phyloP scores from a whole-genome alignment of 2,888 invertebrate genomes.

The Celastrina argiolus region DNA sequence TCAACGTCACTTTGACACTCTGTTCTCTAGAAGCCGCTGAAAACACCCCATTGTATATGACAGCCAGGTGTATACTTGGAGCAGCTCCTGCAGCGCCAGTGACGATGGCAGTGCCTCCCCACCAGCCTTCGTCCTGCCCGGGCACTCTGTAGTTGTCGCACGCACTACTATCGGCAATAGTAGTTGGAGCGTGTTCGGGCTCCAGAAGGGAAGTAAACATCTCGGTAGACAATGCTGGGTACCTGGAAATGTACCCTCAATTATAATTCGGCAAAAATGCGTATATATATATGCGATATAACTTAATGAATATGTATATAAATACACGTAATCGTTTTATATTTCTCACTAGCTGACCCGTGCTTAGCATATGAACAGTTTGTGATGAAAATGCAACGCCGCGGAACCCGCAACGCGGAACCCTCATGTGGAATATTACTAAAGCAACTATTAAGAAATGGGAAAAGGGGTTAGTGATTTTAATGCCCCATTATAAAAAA shows the following conservation, averaged over 20 bases:
- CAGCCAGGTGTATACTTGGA: conserved; percentile 87
- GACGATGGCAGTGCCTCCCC: conserved; percentile 93
- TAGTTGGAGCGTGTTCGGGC: conserved; percentile 83
- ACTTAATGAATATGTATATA: not conserved
- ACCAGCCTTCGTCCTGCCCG: conserved; percentile 81
- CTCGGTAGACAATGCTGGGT: conserved; percentile 87
- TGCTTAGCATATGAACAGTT: no score
- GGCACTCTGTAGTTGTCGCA: conserved; percentile 71
- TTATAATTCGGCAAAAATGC: conserved; percentile 5
- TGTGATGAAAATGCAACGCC: no score
- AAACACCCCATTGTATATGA: conserved; percentile 90
- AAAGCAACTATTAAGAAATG: no score
- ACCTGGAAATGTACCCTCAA: conserved; percentile 53
- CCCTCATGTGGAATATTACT: no score
- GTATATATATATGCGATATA: not conserved
- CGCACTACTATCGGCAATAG: conserved; percentile 68
- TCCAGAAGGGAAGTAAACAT: conserved; percentile 87
- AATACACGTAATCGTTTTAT: no score
- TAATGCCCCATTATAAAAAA: no score
- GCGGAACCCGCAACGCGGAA: no score
- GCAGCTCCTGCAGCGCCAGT: conserved; percentile 88
- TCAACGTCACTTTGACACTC: conserved; percentile 82
- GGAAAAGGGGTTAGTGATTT: no score
- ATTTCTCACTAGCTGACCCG: no score
- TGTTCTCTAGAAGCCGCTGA: conserved; percentile 81